Evolutionary conservation across 2,888 invertebrate species (phyloP).

Genomic region (Campaea margaritaria): DNA sequence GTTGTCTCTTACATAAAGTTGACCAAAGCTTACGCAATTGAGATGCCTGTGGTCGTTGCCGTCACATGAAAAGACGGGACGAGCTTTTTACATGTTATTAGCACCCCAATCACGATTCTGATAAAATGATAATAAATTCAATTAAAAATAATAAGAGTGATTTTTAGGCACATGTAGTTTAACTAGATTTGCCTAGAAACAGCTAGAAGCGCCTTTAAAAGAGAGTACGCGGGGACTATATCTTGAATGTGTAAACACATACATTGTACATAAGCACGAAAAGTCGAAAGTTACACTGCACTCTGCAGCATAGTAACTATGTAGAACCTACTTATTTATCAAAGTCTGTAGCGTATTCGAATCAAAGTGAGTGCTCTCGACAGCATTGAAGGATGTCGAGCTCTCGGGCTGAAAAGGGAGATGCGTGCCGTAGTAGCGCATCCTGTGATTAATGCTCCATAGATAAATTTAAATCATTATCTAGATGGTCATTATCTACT

Average conservation of each 20-base stretch:
- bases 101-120: neutral
- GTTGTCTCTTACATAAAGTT: constrained; percentile 25
- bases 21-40: constrained; percentile 15
- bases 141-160: too few relatives aligned
- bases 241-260: too few relatives aligned
- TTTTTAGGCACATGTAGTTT: too few relatives aligned
- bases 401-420: constrained; percentile 4
- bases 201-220: neutral
- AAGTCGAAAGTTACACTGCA: too few relatives aligned
- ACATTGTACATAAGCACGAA: too few relatives aligned
- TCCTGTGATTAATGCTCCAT: constrained; percentile 3
- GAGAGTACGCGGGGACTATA: too few relatives aligned
- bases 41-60: neutral
- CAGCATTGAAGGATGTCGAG: constrained; percentile 17
- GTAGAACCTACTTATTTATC: constrained; percentile 1
- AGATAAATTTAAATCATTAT: too few relatives aligned
- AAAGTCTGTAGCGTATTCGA: constrained; percentile 12
- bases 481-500: too few relatives aligned
- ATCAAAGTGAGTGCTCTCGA: constrained; percentile 42
- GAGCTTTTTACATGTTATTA: neutral
- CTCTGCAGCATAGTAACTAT: too few relatives aligned
- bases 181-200: neutral
- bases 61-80: neutral
- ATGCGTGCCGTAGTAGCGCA: neutral
- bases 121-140: neutral